phyloP scores from a whole-genome alignment of 2,888 invertebrate species.

The Eremobia ochroleuca region DNA sequence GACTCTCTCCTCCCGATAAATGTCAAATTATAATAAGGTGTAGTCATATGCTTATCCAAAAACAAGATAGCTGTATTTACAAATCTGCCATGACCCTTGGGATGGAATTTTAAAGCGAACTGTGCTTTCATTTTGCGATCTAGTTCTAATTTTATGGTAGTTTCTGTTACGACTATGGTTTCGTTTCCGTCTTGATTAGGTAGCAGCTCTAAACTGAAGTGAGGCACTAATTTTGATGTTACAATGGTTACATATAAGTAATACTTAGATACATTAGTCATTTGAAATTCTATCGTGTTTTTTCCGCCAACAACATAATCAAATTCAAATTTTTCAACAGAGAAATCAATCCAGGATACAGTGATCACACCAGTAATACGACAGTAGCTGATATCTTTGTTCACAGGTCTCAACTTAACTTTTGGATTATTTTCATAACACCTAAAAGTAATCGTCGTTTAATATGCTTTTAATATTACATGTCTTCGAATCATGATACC shows the following conservation, averaged over 20 bases:
- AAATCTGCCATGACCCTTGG: constrained; percentile 83
- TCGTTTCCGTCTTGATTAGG: constrained; percentile 67
- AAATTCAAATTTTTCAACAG: constrained; percentile 84
- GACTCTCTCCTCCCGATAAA: constrained; percentile 81
- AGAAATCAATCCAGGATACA: constrained; percentile 84
- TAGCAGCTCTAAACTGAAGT: constrained; percentile 78
- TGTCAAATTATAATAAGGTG: constrained; percentile 85
- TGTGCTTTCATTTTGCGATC: constrained; percentile 70
- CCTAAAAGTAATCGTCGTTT: constrained; percentile 71
- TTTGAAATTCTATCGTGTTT: constrained; percentile 80
- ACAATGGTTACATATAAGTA: constrained; percentile 79
- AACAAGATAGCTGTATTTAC: constrained; percentile 81
- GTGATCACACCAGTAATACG: constrained; percentile 85
- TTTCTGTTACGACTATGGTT: constrained; percentile 74
- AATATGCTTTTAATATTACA: neutral
- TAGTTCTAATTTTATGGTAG: constrained; percentile 82
- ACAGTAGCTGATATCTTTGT: constrained; percentile 85
- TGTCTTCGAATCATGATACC: neutral
- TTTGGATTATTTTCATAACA: constrained; percentile 82
- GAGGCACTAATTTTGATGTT: constrained; percentile 80
- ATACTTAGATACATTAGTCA: constrained; percentile 86
- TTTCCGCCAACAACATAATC: constrained; percentile 71
- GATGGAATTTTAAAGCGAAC: constrained; percentile 82
- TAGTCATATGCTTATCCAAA: constrained; percentile 83
- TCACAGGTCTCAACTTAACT: constrained; percentile 80